Conservation (phyloP, 2,888 invertebrate genomes). For the Hypomecis atomaria region DNA sequence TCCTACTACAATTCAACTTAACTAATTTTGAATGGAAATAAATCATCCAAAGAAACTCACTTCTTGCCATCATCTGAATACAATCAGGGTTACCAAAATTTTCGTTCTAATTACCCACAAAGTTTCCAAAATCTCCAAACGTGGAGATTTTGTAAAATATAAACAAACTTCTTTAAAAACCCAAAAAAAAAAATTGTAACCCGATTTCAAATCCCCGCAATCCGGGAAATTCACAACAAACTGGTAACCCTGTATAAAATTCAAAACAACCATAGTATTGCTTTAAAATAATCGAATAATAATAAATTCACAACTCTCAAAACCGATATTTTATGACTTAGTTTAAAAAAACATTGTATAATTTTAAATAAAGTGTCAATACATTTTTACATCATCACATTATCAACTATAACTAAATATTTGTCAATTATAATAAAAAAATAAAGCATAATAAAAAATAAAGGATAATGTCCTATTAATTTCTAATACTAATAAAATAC, state of each 20-base stretch:
- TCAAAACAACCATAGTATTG: constrained; percentile 15
- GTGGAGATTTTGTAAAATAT: too few relatives aligned
- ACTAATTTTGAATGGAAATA: neutral
- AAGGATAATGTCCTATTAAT: neutral
- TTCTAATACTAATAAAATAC: neutral
- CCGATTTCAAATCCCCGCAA: neutral
- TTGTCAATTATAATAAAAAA: neutral
- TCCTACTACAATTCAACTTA: constrained; percentile 20
- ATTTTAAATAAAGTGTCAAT: neutral
- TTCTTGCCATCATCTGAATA: constrained; percentile 9
- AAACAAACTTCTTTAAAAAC: too few relatives aligned
- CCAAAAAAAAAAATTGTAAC: neutral
- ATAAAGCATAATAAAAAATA: neutral
- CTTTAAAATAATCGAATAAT: constrained; percentile 20
- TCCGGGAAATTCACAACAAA: too few relatives aligned
- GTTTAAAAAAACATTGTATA: constrained; percentile 9
- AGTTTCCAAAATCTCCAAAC: too few relatives aligned
- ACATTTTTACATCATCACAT: neutral
- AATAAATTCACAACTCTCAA: constrained; percentile 26
- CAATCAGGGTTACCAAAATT: neutral
- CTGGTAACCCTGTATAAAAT: too few relatives aligned
- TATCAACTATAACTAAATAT: neutral
- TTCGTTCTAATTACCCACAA: too few relatives aligned
- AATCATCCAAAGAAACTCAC: neutral
- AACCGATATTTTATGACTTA: constrained; percentile 26